Conservation (phyloP, 2,888 invertebrate species). For the Polydrusus pterygomalis region DNA sequence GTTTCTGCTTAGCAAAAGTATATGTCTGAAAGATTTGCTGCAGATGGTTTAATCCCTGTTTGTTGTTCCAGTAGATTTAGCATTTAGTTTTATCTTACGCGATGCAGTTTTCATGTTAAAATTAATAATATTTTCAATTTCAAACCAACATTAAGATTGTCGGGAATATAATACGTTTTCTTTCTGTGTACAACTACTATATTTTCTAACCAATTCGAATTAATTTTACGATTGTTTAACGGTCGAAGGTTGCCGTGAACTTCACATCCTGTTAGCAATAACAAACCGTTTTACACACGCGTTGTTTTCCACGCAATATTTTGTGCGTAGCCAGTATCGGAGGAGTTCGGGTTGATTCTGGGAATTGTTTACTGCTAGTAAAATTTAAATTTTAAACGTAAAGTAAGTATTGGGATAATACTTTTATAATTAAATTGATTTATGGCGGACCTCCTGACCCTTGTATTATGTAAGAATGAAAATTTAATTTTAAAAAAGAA, state of each 20-base stretch:
- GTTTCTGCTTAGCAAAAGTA: no score
- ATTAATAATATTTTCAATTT: no score
- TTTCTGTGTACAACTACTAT: no score
- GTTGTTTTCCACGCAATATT: conserved; percentile 15
- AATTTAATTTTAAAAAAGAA: no score
- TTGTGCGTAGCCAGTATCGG: not conserved
- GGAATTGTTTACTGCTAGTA: conserved; percentile 1
- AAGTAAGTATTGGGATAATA: not conserved
- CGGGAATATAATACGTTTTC: no score
- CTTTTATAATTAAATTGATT: not conserved
- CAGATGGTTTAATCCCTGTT: no score
- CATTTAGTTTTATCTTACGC: no score
- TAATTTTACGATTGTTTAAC: conserved; percentile 9
- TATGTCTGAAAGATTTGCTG: no score
- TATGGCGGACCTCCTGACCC: not conserved
- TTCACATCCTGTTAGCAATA: conserved; percentile 11
- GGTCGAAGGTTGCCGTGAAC: conserved; percentile 13
- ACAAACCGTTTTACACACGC: not conserved
- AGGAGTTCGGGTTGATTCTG: not conserved
- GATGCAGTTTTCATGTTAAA: no score
- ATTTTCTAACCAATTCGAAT: not conserved
- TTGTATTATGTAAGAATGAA: not conserved
- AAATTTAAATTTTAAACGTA: conserved; percentile 5
- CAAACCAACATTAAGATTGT: no score
- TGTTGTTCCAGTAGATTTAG: no score